Evolutionary conservation across 2,113 vertebrate genomes (phyloP).

Genomic region (Tupaia chinensis): DNA sequence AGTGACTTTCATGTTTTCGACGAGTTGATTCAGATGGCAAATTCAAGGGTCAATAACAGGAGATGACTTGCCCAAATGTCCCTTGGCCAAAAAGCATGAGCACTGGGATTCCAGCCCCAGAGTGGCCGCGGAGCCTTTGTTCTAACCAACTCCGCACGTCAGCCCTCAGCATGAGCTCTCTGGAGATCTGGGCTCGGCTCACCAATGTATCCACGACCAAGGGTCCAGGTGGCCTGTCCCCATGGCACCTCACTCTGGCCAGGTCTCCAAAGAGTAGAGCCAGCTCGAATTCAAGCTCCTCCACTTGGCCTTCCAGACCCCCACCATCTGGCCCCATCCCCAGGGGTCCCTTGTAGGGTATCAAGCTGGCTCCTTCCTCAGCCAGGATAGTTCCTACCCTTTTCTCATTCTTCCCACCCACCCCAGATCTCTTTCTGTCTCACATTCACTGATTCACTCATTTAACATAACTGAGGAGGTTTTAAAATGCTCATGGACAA

Average conservation of each 20-base stretch:
- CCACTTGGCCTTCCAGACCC: constrained; percentile 44
- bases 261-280: constrained; percentile 45
- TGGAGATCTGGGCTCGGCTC: not conserved
- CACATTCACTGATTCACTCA: not conserved
- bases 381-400: constrained; percentile 17
- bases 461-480: not conserved
- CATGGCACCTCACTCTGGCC: constrained; percentile 36
- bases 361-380: constrained; percentile 61
- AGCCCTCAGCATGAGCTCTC: not conserved
- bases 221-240: constrained; percentile 68
- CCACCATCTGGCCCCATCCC: constrained; percentile 58
- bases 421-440: not conserved
- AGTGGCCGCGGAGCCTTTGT: not conserved
- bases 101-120: not conserved
- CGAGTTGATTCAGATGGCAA: not conserved
- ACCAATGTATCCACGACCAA: constrained; percentile 30
- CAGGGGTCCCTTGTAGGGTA: constrained; percentile 42
- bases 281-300: constrained; percentile 34
- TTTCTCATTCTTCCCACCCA: not conserved
- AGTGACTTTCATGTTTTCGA: not conserved
- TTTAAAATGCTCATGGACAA: too few species aligned
- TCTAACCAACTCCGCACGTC: not conserved
- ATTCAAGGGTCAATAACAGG: not conserved
- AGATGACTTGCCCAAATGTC: not conserved
- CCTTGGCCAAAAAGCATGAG: not conserved